phyloP scores from a whole-genome alignment of 2,797 vertebrate genomes.

The Podargus strigoides region DNA sequence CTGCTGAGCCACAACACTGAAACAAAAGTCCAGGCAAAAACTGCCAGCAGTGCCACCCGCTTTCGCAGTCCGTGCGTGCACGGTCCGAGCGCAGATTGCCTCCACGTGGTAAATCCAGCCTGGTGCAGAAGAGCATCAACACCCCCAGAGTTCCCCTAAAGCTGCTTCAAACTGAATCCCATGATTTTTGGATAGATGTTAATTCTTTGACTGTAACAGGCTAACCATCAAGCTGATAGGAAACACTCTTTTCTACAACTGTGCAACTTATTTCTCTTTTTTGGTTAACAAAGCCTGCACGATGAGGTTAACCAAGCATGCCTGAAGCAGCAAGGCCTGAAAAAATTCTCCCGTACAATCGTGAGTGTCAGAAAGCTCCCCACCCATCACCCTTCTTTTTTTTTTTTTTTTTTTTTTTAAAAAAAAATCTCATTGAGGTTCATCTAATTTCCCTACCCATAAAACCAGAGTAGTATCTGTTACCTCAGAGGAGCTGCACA shows the following conservation, averaged over 20 bases:
- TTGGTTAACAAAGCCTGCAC: not conserved
- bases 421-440: not conserved
- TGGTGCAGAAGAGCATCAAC: not conserved
- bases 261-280: not conserved
- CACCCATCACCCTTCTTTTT: rapidly evolving
- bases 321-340: not conserved
- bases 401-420: not conserved
- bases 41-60: not conserved
- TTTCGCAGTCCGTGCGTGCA: too few species aligned
- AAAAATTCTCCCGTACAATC: rapidly evolving
- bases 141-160: not conserved
- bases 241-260: not conserved
- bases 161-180: not conserved
- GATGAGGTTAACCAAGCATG: not conserved
- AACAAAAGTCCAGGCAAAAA: not conserved
- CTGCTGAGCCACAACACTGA: not conserved
- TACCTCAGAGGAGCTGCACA: not conserved
- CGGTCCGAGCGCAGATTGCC: not conserved
- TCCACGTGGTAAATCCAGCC: not conserved
- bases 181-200: rapidly evolving
- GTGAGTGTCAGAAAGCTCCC: not conserved
- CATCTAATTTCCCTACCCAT: not conserved
- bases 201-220: not conserved
- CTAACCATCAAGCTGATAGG: rapidly evolving
- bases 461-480: not conserved